These are phyloP conservation scores for Scophthalmus maximus DNA, from an alignment of 2,113 vertebrate species.

Conservation along the genomic window DNA sequence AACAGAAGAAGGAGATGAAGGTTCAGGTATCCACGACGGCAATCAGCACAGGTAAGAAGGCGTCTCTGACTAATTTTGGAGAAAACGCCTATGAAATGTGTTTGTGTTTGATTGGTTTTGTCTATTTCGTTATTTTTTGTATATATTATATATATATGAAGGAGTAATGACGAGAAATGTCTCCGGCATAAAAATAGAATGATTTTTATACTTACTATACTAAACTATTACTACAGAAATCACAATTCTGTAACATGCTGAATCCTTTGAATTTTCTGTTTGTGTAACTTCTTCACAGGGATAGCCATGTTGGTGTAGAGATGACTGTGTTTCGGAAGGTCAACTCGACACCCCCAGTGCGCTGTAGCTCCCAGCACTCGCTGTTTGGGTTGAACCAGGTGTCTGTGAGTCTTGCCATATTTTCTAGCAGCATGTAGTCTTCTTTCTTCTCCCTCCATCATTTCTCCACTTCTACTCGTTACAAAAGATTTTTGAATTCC, in stretches of 20 bases:
- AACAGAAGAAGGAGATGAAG: slow-evolving; percentile 82
- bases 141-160: background rate
- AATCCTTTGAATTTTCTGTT: background rate
- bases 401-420: slow-evolving; percentile 82
- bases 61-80: background rate
- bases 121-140: background rate
- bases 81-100: background rate
- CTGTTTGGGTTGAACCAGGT: slow-evolving; percentile 92
- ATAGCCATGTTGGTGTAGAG: slow-evolving; percentile 88
- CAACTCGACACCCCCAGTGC: slow-evolving; percentile 90
- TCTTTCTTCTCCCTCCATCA: background rate
- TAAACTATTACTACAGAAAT: background rate
- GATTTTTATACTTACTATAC: too few species aligned
- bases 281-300: slow-evolving; percentile 72
- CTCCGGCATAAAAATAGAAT: too few species aligned
- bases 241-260: background rate
- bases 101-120: background rate
- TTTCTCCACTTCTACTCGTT: background rate
- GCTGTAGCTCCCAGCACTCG: slow-evolving; percentile 93
- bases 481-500: too few species aligned
- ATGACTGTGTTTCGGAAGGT: slow-evolving; percentile 93
- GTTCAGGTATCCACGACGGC: slow-evolving; percentile 78
- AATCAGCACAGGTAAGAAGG: slow-evolving; percentile 81
- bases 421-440: background rate
- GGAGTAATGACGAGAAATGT: background rate